These are phyloP conservation scores for Acleris laterana DNA, from an alignment of 2,888 invertebrate genomes.

Conservation along the genomic window DNA sequence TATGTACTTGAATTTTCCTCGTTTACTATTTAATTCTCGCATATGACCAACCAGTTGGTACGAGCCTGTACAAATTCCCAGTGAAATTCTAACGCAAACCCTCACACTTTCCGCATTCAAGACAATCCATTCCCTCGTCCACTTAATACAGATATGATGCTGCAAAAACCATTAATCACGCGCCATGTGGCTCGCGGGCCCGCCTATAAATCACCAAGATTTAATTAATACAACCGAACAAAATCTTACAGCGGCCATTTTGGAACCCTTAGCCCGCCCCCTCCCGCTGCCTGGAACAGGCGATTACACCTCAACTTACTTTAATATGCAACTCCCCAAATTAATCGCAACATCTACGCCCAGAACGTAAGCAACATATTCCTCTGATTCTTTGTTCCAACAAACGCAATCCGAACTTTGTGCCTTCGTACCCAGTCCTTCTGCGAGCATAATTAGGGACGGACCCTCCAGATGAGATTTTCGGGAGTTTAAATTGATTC, in stretches of 20 bases:
- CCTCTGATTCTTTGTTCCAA: slow-evolving; percentile 44
- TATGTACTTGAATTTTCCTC: too few relatives aligned
- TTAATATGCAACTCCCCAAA: slow-evolving; percentile 38
- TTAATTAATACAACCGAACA: slow-evolving; percentile 82
- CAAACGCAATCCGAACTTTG: slow-evolving; percentile 53
- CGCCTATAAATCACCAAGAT: slow-evolving; percentile 82
- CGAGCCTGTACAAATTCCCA: too few relatives aligned
- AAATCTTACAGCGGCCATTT: slow-evolving; percentile 83
- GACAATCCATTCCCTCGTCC: slow-evolving; percentile 42
- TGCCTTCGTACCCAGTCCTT: slow-evolving; percentile 75
- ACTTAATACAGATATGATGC: slow-evolving; percentile 62
- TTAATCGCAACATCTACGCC: slow-evolving; percentile 41
- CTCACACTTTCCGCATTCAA: slow-evolving; percentile 39
- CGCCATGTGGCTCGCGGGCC: slow-evolving; percentile 68
- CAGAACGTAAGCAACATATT: slow-evolving; percentile 43
- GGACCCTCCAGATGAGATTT: slow-evolving; percentile 79
- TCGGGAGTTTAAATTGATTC: slow-evolving; percentile 81
- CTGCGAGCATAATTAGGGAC: slow-evolving; percentile 81
- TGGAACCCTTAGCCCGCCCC: slow-evolving; percentile 76
- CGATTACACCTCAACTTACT: slow-evolving; percentile 74
- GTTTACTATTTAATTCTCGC: too few relatives aligned
- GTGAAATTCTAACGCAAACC: slow-evolving; percentile 1
- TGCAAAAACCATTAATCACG: slow-evolving; percentile 74
- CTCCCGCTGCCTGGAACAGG: slow-evolving; percentile 71
- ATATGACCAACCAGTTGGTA: too few relatives aligned